Percentiles rank a stretch among this genome's conserved stretches.
These are phyloP conservation scores for Motacilla alba DNA, from an alignment of 2,113 vertebrate genomes.

Conservation along the genomic window DNA sequence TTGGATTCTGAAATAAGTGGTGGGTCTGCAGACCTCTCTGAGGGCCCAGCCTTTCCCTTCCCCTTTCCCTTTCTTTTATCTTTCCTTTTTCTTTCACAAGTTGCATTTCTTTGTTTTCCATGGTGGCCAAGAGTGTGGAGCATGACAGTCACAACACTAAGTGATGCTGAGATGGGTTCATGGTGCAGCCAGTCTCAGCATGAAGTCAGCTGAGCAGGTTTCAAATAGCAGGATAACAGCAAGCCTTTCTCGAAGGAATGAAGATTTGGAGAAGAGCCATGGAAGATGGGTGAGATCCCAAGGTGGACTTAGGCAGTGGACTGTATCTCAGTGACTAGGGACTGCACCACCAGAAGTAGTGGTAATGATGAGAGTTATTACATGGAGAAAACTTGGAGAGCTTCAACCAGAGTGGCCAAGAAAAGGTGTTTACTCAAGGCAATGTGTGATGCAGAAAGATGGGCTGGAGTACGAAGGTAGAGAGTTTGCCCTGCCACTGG, in stretches of 20 bases:
- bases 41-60: background rate
- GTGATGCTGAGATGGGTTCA: background rate
- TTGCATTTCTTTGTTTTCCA: background rate
- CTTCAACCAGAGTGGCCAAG: background rate
- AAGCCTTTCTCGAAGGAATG: background rate
- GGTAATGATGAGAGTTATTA: background rate
- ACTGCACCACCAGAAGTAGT: background rate
- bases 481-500: background rate
- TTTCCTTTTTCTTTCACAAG: background rate
- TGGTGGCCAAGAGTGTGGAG: background rate
- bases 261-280: background rate
- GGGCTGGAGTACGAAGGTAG: background rate
- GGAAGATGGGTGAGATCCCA: background rate
- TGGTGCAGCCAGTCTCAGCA: background rate
- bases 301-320: background rate
- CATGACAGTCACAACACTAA: background rate
- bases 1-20: background rate
- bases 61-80: too few relatives aligned
- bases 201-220: background rate
- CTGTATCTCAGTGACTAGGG: background rate
- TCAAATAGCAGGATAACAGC: background rate
- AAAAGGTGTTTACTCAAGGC: background rate
- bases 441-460: background rate
- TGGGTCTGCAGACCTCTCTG: background rate
- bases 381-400: background rate